Evolutionary conservation across 2,888 invertebrate species (phyloP).

Genomic region (Crematogaster levior): DNA sequence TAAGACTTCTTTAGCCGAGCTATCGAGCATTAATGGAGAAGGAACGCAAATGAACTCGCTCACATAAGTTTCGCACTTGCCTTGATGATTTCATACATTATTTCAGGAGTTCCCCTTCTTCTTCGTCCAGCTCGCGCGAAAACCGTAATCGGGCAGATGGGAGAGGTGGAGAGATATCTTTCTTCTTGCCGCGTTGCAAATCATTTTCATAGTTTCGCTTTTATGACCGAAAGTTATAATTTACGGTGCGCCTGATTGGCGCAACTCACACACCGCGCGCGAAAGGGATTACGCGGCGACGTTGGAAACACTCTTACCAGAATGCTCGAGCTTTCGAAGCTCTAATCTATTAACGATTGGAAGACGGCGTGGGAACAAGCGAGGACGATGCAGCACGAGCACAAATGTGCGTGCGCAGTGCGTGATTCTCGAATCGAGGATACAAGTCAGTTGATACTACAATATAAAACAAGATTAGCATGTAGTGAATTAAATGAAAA

Average conservation of each 20-base stretch:
- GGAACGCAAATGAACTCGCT: constrained; percentile 45
- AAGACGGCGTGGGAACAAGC: constrained; percentile 75
- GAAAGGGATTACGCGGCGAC: constrained; percentile 69
- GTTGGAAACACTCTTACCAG: constrained; percentile 54
- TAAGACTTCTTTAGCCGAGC: constrained; percentile 62
- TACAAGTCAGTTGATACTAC: background rate
- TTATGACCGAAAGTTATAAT: constrained; percentile 79
- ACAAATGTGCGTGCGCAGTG: constrained; percentile 46
- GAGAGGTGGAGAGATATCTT: constrained; percentile 42
- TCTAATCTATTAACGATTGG: constrained; percentile 75
- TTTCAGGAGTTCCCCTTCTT: constrained; percentile 51
- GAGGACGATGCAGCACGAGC: constrained; percentile 13
- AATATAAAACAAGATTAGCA: background rate
- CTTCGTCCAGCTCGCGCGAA: constrained; percentile 11
- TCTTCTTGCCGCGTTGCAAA: constrained; percentile 71
- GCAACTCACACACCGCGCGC: constrained; percentile 59
- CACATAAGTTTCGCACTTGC: constrained; percentile 41
- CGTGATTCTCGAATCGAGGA: background rate
- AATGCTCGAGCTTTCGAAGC: constrained; percentile 67
- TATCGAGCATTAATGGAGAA: constrained; percentile 59
- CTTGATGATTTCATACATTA: constrained; percentile 67
- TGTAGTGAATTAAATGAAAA: background rate
- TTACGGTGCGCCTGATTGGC: constrained; percentile 74
- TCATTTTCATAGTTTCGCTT: constrained; percentile 81
- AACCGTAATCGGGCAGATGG: background rate